Base-by-base conservation (phyloP, 2,797 vertebrate genomes). In the Tapera naevia region DNA sequence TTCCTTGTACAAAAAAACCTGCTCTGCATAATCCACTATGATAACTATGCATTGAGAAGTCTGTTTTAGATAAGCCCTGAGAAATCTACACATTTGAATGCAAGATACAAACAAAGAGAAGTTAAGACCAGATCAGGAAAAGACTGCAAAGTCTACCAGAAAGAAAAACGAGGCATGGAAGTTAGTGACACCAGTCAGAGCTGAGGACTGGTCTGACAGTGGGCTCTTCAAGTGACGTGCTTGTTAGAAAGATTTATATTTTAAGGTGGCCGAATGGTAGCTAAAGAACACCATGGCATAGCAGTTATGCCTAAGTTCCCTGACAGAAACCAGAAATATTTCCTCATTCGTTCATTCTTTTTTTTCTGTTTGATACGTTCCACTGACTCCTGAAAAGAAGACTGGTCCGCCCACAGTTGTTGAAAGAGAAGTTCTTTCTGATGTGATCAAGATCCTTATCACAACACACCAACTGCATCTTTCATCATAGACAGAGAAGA, bases 391-490 rank as follows among this genome's bases (percentile, higher is more conserved):
- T 58, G 62, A 67, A 86, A 88, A 79, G 11, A 64, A 57, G 22
- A 12, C 13, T 64, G 13, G 12, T 48, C 16, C 54, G 35, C 13
- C 13, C 25, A 37, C 37, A 43, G 18, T 9, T n/a, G 48, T 51
- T 6, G 3, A 24, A 45, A 64, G 13, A 56, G 50, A 7, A 45
- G 0, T 1, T 1, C 8, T 81, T 84, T 48, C 12, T 1, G 1
- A 66, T 15, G 32, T 72, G 33, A 50, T 46, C 13, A 69, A 53
- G 28, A 61, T 35, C 61, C 33, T 5, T 4, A 6, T 30, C 22
- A 25, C 5, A 4, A 35, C 22, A 64, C 19, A 11, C 2, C 30
- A 43, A 18, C 56, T 62, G 5, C 17, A 60, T 13, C 27, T 80
- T 39, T 27, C 32, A 32, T 28, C 39, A 43, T 27, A 37, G 21